Percentiles rank a stretch among this genome's conserved stretches.
phyloP scores from a whole-genome alignment of 2,113 vertebrate species.

The Mystacornis crossleyi region DNA sequence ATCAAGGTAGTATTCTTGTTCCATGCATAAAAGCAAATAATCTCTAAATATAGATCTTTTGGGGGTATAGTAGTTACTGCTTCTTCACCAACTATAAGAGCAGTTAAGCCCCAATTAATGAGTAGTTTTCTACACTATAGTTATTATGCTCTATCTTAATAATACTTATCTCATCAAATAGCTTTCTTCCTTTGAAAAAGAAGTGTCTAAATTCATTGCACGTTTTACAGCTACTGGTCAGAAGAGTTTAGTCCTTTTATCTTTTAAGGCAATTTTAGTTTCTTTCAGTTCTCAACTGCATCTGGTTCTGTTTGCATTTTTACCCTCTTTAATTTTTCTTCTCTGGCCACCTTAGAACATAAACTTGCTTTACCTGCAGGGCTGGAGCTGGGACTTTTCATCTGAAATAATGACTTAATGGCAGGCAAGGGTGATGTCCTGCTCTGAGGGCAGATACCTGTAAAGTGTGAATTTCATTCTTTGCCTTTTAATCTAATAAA shows the following conservation, averaged over 20 bases:
- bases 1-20: background rate
- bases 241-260: conserved; percentile 3
- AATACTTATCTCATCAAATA: conserved; percentile 16
- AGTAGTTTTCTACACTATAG: conserved; percentile 31
- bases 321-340: background rate
- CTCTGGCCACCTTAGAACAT: background rate
- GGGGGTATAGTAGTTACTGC: conserved; percentile 47
- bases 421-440: background rate
- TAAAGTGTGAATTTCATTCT: background rate
- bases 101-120: conserved; percentile 64
- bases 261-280: background rate
- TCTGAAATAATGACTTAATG: background rate
- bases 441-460: background rate
- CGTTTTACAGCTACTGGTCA: background rate
- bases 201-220: background rate
- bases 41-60: conserved; percentile 16
- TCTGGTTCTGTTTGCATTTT: background rate
- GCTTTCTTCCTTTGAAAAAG: conserved; percentile 6
- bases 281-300: background rate
- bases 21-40: background rate
- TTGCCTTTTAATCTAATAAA: background rate
- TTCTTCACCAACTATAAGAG: conserved; percentile 28
- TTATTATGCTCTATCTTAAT: conserved; percentile 47
- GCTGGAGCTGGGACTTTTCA: background rate
- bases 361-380: background rate